These are phyloP conservation scores for Paramormyrops kingsleyae DNA, from an alignment of 2,113 vertebrate species.

Conservation along the genomic window DNA sequence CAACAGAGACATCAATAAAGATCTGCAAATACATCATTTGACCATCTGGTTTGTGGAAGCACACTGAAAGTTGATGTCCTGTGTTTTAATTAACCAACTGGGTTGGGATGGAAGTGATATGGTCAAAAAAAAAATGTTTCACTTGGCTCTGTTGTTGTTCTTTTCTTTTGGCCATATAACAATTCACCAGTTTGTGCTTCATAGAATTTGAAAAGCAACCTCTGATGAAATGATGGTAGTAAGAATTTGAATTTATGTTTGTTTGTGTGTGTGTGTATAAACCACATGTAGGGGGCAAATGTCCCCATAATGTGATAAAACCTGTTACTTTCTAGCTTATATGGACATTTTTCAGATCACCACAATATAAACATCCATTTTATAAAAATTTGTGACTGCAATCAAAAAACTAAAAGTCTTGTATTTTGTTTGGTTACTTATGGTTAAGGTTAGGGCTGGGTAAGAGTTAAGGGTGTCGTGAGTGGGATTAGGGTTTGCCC, in stretches of 20 bases:
- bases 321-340: not conserved
- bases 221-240: not conserved
- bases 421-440: no score
- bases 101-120: not conserved
- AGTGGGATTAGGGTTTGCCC: not conserved
- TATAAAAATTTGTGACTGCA: no score
- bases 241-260: not conserved
- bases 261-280: not conserved
- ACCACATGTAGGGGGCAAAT: not conserved
- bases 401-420: no score
- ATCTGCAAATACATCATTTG: not conserved
- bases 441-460: not conserved
- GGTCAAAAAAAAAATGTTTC: not conserved
- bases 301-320: not conserved
- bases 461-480: not conserved
- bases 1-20: not conserved
- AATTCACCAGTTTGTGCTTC: not conserved
- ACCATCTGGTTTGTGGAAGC: not conserved
- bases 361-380: no score
- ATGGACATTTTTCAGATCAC: no score
- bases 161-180: not conserved
- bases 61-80: not conserved
- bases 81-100: not conserved
- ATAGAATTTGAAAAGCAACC: not conserved
- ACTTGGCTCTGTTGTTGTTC: not conserved